Evolutionary conservation across 2,888 invertebrate genomes (phyloP), one percentile per base, ranked within the genome.

Genomic region (Ariolimax columbianus): DNA sequence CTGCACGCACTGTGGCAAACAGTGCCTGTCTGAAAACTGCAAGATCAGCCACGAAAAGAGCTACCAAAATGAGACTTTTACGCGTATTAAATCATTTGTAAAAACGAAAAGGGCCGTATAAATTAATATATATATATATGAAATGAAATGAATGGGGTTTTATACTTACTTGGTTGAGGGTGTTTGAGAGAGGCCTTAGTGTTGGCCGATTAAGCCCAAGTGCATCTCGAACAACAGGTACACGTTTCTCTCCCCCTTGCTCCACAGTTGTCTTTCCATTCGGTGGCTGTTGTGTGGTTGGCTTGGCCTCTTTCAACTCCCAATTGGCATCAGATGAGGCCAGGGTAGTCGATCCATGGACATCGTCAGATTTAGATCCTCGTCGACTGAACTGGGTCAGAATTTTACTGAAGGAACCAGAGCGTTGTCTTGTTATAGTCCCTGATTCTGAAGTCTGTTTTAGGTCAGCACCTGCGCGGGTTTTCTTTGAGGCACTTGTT

Each of bases 331-430:
- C 86, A 14, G 55, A 47, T 9, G 68, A 79, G 33, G 68, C 77
- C 36, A 81, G 38, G 26, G 72, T 26, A 23, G 33, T 43, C 14
- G 66, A 63, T 33, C 66, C n/a, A 63, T 47, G 30, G 6, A n/a
- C 78, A 26, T 73, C 78, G 23, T 80, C 55, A 38, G 85, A 59
- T 78, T 75, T 87, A 43, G 78, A 77, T 23, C 84, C 82, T 30
- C 82, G 81, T 6, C 82, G 63, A 23, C 75, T 82, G 80, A 89
- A 86, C 78, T 83, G 84, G 1, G 85, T 55, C 70, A 87, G 55
- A 36, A 89, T 83, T 43, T 86, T 83, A n/a, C 87, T 89, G 79
- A 90, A 91, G 63, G 92, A 92, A 82, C 89, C 90, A 63, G 91
- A 90, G 23, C 91, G 77, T 70, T 88, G 85, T 36, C 90, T 80